Evolutionary conservation across 37 sponge, comb jelly and placozoan genomes (phyloP).

Genomic region (Diacarnus erythraeanus): DNA sequence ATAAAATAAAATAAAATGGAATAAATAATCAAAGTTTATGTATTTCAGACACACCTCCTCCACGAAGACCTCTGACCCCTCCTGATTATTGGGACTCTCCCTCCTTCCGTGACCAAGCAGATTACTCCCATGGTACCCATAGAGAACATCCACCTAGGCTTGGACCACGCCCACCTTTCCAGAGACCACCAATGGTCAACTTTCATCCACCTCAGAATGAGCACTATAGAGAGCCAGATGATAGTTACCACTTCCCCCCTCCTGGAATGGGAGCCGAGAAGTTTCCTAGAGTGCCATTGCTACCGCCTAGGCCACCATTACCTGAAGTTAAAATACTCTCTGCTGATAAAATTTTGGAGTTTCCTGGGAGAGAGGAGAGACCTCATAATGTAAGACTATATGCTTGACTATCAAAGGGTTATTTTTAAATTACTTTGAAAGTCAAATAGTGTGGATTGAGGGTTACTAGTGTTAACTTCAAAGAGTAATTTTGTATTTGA

Average conservation of each 20-base stretch:
- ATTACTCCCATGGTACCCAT: not conserved
- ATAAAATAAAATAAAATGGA: too few species aligned
- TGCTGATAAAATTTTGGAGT: conserved; percentile 49
- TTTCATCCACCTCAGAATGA: not conserved
- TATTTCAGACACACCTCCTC: not conserved
- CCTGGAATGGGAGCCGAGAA: too few species aligned
- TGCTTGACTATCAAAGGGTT: too few species aligned
- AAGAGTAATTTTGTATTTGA: too few species aligned
- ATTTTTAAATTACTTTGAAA: too few species aligned
- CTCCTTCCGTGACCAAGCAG: not conserved
- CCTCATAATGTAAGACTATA: conserved; percentile 49
- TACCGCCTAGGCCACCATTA: not conserved
- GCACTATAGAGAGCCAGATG: not conserved
- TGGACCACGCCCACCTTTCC: conserved; percentile 1
- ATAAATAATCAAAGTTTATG: too few species aligned
- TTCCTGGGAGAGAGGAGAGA: conserved; percentile 33
- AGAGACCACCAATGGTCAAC: not conserved
- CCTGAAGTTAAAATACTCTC: conserved; percentile 31
- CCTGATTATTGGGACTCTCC: not conserved
- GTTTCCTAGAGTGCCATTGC: not conserved
- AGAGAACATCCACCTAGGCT: not conserved
- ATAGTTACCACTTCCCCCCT: not conserved
- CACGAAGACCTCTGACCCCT: not conserved
- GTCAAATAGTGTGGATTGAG: too few species aligned
- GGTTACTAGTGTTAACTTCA: too few species aligned